Conservation (phyloP, 2,797 vertebrate genomes). For the Squalus acanthias region DNA sequence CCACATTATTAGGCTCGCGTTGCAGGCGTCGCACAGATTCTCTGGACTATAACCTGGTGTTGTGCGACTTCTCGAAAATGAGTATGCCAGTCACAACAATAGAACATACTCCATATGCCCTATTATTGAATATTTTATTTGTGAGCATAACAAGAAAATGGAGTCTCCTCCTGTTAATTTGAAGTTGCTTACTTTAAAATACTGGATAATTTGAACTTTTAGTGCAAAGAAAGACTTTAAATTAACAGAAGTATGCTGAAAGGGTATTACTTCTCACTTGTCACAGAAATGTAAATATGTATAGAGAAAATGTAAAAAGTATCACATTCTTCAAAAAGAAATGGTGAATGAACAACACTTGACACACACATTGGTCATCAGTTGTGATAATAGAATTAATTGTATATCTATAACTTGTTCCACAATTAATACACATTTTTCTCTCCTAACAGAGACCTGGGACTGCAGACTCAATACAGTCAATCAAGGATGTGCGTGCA, state of each 20-base stretch:
- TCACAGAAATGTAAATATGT: not conserved
- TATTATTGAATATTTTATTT: not conserved
- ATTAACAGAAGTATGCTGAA: not conserved
- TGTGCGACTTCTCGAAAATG: too few relatives aligned
- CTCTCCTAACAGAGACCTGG: slow-evolving; percentile 58
- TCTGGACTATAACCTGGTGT: too few relatives aligned
- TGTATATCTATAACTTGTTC: not conserved
- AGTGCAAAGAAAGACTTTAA: not conserved
- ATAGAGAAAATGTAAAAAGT: not conserved
- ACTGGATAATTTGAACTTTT: not conserved
- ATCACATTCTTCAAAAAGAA: not conserved
- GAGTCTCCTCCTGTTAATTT: not conserved
- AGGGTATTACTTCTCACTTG: not conserved
- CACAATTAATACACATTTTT: not conserved
- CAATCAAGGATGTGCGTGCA: slow-evolving; percentile 45
- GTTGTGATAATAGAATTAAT: not conserved
- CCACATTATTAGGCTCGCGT: not conserved
- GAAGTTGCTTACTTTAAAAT: not conserved
- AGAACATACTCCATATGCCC: not conserved
- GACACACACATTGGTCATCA: not conserved
- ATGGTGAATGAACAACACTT: not conserved
- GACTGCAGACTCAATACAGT: slow-evolving; percentile 60
- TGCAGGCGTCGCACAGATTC: not conserved
- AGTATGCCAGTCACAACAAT: not conserved
- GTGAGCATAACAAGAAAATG: not conserved